Conservation (phyloP, 2,888 invertebrate species). For the Coremacera marginata region DNA sequence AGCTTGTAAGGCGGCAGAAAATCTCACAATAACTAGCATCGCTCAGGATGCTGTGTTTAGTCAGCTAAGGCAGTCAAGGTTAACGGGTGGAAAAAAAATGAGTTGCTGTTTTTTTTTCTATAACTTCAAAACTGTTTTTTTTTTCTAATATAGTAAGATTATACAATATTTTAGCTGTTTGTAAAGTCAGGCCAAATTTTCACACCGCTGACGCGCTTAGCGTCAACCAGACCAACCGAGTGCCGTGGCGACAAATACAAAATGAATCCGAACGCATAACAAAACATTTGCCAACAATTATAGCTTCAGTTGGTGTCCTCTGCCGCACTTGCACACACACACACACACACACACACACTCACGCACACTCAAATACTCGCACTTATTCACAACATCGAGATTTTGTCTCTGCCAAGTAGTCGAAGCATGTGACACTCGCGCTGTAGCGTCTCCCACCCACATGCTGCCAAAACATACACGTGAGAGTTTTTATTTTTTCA, state of each 20-base stretch:
- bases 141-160: too few species aligned
- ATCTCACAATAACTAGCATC: too few species aligned
- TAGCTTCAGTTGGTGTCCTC: background rate
- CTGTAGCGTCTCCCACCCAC: background rate
- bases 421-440: background rate
- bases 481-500: background rate
- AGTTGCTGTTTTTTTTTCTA: too few species aligned
- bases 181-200: background rate
- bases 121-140: too few species aligned
- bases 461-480: background rate
- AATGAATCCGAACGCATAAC: background rate
- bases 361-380: background rate
- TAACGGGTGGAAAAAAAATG: too few species aligned
- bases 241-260: conserved; percentile 11
- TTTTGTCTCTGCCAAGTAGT: background rate
- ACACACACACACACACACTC: background rate
- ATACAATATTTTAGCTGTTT: too few species aligned
- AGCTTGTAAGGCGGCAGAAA: too few species aligned
- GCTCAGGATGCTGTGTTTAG: too few species aligned
- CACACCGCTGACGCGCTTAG: background rate
- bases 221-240: background rate
- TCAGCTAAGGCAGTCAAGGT: too few species aligned
- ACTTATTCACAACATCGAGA: background rate
- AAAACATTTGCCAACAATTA: background rate
- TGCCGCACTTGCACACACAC: conserved; percentile 1